Evolutionary conservation across 2,113 vertebrate species (phyloP).

Genomic region (Butorides virescens): DNA sequence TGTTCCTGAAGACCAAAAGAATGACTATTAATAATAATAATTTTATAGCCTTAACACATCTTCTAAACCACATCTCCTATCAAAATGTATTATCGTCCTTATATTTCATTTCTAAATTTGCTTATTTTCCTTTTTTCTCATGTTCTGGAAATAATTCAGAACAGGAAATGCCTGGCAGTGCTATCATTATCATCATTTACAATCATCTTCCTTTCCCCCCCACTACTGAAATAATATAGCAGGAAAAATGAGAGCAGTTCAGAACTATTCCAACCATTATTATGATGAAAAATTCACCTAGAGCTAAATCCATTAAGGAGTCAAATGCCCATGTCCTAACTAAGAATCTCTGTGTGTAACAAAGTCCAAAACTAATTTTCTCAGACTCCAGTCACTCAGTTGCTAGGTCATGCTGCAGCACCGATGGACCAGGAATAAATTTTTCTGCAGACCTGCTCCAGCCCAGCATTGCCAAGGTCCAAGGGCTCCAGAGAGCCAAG

Average conservation of each 20-base stretch:
- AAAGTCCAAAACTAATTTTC: neutral
- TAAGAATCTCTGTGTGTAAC: neutral
- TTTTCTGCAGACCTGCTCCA: neutral
- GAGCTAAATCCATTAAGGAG: neutral
- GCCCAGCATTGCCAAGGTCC: neutral
- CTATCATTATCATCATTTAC: neutral
- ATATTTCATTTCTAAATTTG: neutral
- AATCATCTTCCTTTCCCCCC: neutral
- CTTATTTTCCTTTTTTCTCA: neutral
- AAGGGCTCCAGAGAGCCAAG: neutral
- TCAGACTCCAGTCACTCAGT: neutral
- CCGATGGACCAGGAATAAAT: neutral
- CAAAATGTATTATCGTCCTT: neutral
- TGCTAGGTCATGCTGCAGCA: neutral
- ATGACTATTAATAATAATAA: neutral
- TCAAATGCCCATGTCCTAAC: neutral
- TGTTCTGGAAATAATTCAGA: neutral
- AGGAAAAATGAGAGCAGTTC: neutral
- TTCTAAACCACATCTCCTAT: neutral
- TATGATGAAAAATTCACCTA: neutral
- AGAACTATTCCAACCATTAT: neutral
- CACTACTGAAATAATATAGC: neutral
- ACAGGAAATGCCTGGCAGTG: neutral
- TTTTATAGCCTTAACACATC: neutral
- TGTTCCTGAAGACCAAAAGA: neutral